A percentile compares a stretch with the other conserved stretches of the same genome.
Evolutionary conservation across 2,797 vertebrate genomes (phyloP).

Genomic region (Echeneis naucrates): DNA sequence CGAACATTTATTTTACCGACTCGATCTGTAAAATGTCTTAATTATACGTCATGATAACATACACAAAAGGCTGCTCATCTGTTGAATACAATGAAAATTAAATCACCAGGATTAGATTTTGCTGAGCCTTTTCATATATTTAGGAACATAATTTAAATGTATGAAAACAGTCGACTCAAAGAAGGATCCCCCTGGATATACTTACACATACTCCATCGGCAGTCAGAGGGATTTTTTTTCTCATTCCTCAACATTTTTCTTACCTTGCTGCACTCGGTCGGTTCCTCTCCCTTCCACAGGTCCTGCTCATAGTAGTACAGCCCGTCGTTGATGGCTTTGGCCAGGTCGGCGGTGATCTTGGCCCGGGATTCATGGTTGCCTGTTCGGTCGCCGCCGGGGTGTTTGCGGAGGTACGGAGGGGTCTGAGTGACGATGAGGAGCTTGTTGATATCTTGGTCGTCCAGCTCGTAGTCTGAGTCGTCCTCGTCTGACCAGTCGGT

Average conservation of each 20-base stretch:
- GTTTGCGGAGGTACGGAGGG: constrained; percentile 89
- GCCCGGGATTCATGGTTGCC: constrained; percentile 87
- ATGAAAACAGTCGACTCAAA: too few relatives aligned
- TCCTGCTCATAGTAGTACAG: constrained; percentile 94
- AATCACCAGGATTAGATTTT: not conserved
- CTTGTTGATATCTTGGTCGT: constrained; percentile 93
- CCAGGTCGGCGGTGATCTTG: constrained; percentile 90
- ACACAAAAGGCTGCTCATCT: too few relatives aligned
- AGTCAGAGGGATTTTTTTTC: too few relatives aligned
- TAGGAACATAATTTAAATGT: too few relatives aligned
- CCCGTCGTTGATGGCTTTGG: constrained; percentile 93
- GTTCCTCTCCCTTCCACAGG: constrained; percentile 89
- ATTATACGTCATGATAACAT: too few relatives aligned
- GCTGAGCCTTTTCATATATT: not conserved
- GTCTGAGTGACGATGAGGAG: constrained; percentile 96
- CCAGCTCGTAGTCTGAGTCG: constrained; percentile 93
- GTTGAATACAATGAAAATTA: not conserved
- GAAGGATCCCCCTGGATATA: not conserved
- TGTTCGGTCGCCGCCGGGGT: constrained; percentile 85
- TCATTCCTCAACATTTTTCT: constrained; percentile 15
- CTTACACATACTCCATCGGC: too few relatives aligned
- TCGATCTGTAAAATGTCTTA: not conserved
- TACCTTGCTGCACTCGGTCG: constrained; percentile 86
- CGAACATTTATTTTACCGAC: too few relatives aligned
- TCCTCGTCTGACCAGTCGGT: constrained; percentile 90